Percentiles rank a stretch among this genome's conserved stretches.
These are phyloP conservation scores for Zoanthus gigantus DNA, from an alignment of 92 coral and sea anemone genomes.

Conservation along the genomic window DNA sequence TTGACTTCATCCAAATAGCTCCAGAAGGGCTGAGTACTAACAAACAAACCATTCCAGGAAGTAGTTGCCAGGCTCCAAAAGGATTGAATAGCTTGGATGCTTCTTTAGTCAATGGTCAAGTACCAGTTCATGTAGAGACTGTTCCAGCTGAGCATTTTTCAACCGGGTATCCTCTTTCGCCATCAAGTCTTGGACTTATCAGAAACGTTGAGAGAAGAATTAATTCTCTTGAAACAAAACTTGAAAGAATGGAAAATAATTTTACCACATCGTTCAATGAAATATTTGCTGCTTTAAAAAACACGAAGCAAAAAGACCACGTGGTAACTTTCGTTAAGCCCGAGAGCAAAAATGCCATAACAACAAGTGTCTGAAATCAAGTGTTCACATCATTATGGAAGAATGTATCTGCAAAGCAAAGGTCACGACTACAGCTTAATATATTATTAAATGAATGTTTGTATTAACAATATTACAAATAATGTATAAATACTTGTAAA, in stretches of 20 bases:
- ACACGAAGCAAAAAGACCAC: neutral
- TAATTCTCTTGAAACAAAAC: slow-evolving; percentile 63
- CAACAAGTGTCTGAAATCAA: slow-evolving; percentile 23
- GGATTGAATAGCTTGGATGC: neutral
- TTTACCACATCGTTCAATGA: slow-evolving; percentile 64
- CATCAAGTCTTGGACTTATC: neutral
- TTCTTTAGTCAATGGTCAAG: slow-evolving; percentile 30
- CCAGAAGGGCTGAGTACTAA: neutral
- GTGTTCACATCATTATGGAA: neutral
- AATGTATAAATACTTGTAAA: too few species aligned
- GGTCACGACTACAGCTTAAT: too few species aligned
- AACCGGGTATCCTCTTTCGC: neutral
- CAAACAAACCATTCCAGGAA: neutral
- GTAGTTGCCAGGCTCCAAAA: slow-evolving; percentile 3
- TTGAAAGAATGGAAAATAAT: slow-evolving; percentile 70
- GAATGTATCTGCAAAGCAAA: too few species aligned
- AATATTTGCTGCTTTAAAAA: slow-evolving; percentile 50
- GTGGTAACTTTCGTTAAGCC: neutral
- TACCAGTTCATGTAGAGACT: slow-evolving; percentile 8
- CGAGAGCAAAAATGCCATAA: neutral
- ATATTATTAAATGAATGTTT: too few species aligned
- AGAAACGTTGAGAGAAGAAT: slow-evolving; percentile 67
- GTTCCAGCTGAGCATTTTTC: neutral
- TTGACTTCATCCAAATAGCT: slow-evolving; percentile 27
- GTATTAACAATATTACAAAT: too few species aligned